Base-by-base conservation (phyloP, 2,113 vertebrate genomes). In the Pteropus alecto region DNA sequence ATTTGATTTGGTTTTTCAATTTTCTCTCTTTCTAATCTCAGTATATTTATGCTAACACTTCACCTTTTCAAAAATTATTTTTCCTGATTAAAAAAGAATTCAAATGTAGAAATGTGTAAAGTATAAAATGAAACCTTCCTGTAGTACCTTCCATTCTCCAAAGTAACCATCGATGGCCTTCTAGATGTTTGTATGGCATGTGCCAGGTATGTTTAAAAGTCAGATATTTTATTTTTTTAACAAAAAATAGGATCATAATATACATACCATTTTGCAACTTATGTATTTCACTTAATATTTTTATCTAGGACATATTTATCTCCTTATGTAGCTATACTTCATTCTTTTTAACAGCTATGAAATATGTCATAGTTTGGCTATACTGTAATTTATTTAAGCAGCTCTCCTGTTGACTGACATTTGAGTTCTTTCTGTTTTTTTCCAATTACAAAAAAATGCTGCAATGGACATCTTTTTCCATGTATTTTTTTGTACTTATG, bases 371-470 rank as follows among this genome's bases (percentile, higher is more conserved):
- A 73, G 48, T 78, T 79, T 73, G 24, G 9, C 46, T 78, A 15
- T 79, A 78, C 3, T 13, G 5, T 84, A 56, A 71, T 92, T 84
- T 87, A 92, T 76, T 91, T 96, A 58, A 96, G 46, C n/a, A 92
- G 7, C 24, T 84, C 30, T 88, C 21, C 35, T 92, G n/a, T 71
- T 92, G 35, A 71, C 67, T 35, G 15, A 74, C 11, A 71, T 77
- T 56, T 22, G 13, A 30, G 7, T n/a, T 92, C 54, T 58, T 74
- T 54, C 7, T 51, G 22, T 14, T 43, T 76, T 92, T 94, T 94
- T 70, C 14, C 51, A 82, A 33, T 54, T 88, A 94, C 1, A 58
- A 73, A 95, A 90, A 76, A 74, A 81, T 56, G 19, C 35, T 86
- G 30, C 67, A 81, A 0, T 68, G 74, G 90, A 70, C 30, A 63